A percentile compares a stretch with the other conserved stretches of the same genome.
These are phyloP conservation scores for Pammene aurita DNA, from an alignment of 2,888 invertebrate species.

Conservation along the genomic window DNA sequence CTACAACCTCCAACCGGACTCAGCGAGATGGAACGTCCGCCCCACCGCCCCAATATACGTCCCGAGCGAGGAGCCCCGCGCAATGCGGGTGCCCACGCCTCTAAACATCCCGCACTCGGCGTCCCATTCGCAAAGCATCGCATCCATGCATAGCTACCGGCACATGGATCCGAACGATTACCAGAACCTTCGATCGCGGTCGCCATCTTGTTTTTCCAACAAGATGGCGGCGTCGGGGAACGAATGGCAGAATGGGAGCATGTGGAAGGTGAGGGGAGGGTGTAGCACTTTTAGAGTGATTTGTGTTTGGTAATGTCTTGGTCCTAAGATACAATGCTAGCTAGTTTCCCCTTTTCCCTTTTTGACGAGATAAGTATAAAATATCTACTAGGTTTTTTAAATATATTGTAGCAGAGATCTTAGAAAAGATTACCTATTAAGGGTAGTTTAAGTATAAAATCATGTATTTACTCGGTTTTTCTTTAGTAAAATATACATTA, in stretches of 20 bases:
- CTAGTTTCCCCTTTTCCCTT: too few species aligned
- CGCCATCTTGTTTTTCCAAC: slow-evolving; percentile 82
- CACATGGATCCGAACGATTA: slow-evolving; percentile 80
- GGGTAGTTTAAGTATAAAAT: too few species aligned
- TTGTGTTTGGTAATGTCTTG: slow-evolving; percentile 74
- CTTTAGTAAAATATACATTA: too few species aligned
- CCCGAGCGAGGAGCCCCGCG: slow-evolving; percentile 71
- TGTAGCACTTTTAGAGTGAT: slow-evolving; percentile 61
- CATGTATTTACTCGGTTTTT: too few species aligned
- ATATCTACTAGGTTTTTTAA: too few species aligned
- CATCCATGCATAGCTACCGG: slow-evolving; percentile 82
- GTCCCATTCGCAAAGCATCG: slow-evolving; percentile 80
- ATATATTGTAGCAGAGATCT: too few species aligned
- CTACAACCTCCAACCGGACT: slow-evolving; percentile 79
- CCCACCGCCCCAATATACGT: slow-evolving; percentile 81
- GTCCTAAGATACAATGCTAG: slow-evolving; percentile 5
- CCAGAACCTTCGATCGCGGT: slow-evolving; percentile 78
- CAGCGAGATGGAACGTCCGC: slow-evolving; percentile 75
- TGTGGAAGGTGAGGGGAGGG: slow-evolving; percentile 84
- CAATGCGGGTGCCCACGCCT: slow-evolving; percentile 68
- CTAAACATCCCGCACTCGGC: slow-evolving; percentile 77
- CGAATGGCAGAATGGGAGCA: slow-evolving; percentile 76
- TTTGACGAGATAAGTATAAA: too few species aligned
- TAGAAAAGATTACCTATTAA: too few species aligned
- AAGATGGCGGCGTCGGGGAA: slow-evolving; percentile 80